Conservation (phyloP, 2,888 invertebrate species). For the Coronaproctus castanopsis region DNA sequence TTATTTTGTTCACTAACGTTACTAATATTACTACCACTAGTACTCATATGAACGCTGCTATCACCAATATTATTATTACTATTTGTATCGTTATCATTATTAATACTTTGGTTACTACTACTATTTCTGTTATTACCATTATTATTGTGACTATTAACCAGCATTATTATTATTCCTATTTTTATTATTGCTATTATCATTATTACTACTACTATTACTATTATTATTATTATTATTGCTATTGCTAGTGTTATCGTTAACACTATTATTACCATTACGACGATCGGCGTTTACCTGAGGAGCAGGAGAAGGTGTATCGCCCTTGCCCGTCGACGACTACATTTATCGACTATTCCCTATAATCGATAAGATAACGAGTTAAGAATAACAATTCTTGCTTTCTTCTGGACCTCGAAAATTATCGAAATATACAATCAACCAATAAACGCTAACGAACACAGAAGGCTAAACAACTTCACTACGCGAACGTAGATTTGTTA, state of each 20-base stretch:
- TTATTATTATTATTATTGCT: not conserved
- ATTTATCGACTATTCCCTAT: too few relatives aligned
- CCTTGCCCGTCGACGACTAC: too few relatives aligned
- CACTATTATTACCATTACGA: not conserved
- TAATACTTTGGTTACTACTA: not conserved
- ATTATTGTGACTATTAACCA: not conserved
- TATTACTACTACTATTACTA: not conserved
- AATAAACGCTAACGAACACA: too few relatives aligned
- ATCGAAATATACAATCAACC: too few relatives aligned
- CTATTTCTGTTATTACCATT: not conserved
- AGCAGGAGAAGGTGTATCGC: too few relatives aligned
- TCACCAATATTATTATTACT: not conserved
- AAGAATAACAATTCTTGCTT: too few relatives aligned
- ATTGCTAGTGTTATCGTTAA: not conserved
- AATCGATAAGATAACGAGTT: too few relatives aligned
- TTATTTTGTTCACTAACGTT: too few relatives aligned
- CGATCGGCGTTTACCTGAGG: too few relatives aligned
- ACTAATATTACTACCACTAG: not conserved
- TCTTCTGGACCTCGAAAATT: too few relatives aligned
- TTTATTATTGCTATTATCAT: not conserved
- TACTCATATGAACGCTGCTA: not conserved
- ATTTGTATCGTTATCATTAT: not conserved
- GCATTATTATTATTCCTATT: not conserved
- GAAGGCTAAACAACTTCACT: too few relatives aligned
- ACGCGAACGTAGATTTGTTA: too few relatives aligned